Percentiles rank a stretch among this genome's conserved stretches.
Evolutionary conservation across 2,797 vertebrate species (phyloP).

Genomic region (Smutsia gigantea): DNA sequence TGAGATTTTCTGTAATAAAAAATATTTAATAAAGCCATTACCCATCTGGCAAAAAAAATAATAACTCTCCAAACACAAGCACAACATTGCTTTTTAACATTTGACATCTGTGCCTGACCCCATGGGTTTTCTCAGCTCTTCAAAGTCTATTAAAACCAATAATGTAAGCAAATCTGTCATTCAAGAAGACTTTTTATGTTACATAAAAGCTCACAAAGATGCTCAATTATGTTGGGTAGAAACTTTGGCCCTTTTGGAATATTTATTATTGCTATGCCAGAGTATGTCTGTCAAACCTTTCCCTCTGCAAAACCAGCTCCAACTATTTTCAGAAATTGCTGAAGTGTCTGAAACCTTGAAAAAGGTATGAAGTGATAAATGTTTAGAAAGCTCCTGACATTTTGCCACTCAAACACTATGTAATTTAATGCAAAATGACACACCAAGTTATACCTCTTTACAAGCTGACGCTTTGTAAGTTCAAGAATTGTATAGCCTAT

Average conservation of each 20-base stretch:
- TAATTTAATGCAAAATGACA: constrained; percentile 59
- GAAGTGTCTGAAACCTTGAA: constrained; percentile 56
- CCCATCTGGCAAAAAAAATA: constrained; percentile 55
- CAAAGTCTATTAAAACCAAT: constrained; percentile 17
- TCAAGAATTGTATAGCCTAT: constrained; percentile 15
- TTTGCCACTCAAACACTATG: constrained; percentile 29
- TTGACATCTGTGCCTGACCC: neutral
- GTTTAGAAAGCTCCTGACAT: constrained; percentile 68
- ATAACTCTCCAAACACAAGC: constrained; percentile 36
- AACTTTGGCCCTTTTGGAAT: neutral
- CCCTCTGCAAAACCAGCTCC: neutral
- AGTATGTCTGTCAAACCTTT: neutral
- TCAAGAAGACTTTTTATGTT: neutral
- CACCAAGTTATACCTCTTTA: constrained; percentile 42
- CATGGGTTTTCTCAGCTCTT: neutral
- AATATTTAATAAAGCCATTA: constrained; percentile 23
- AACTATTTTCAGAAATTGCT: constrained; percentile 40
- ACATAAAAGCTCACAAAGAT: neutral
- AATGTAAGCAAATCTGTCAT: neutral
- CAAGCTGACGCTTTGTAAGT: constrained; percentile 39
- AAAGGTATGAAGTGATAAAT: constrained; percentile 28
- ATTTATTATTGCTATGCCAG: neutral
- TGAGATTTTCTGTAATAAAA: constrained; percentile 49
- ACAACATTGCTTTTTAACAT: neutral
- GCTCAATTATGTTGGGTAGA: neutral